These are phyloP conservation scores for Toxostoma redivivum DNA, from an alignment of 2,113 vertebrate genomes.

Conservation along the genomic window DNA sequence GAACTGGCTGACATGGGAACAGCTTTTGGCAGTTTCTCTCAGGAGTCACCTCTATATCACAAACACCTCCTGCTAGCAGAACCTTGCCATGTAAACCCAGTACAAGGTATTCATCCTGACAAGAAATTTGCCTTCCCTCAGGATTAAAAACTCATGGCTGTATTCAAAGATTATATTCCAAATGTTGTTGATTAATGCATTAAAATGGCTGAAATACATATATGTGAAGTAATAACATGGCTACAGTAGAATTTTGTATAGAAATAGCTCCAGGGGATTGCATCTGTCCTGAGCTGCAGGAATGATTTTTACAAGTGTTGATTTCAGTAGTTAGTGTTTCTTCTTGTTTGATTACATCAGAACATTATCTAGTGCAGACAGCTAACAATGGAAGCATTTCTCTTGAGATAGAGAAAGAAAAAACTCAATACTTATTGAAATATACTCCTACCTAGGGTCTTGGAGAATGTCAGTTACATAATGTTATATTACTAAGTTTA, in stretches of 20 bases:
- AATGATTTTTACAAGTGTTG: background rate
- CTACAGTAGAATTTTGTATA: background rate
- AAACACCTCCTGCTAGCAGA: background rate
- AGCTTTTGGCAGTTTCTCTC: background rate
- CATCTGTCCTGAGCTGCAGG: background rate
- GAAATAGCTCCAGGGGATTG: background rate
- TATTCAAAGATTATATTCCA: background rate
- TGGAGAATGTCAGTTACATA: background rate
- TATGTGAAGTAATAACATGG: background rate
- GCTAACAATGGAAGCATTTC: background rate
- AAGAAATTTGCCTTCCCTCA: background rate
- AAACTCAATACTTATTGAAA: background rate
- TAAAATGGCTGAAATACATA: background rate
- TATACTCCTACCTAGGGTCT: background rate
- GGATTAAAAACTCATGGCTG: background rate
- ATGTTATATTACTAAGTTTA: background rate
- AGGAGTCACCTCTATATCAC: background rate
- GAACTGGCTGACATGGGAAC: background rate
- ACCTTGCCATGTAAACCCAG: background rate
- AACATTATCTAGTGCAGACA: background rate
- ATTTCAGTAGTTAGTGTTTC: background rate
- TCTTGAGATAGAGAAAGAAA: background rate
- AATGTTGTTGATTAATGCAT: background rate
- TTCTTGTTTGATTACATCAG: background rate
- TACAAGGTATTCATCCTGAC: background rate